Evolutionary conservation across 2,888 invertebrate genomes (phyloP).

Genomic region (Gisinianus flammeolus): DNA sequence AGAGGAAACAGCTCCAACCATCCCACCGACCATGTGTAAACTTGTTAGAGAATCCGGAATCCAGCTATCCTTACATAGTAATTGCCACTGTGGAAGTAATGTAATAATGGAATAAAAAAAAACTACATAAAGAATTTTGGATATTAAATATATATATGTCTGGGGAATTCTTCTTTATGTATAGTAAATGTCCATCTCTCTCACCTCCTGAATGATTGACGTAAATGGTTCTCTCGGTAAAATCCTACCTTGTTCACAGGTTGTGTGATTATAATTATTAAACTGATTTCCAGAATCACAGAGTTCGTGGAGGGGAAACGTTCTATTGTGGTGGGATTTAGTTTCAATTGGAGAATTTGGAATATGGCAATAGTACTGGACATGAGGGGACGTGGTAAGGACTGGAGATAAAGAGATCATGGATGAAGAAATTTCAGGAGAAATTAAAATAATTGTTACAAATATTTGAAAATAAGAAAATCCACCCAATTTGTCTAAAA

Average conservation of each 20-base stretch:
- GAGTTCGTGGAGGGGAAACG: background rate
- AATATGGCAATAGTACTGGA: background rate
- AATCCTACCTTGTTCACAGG: background rate
- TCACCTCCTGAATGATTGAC: slow-evolving; percentile 1
- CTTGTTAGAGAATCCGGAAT: slow-evolving; percentile 49
- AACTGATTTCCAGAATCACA: background rate
- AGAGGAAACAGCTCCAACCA: slow-evolving; percentile 40
- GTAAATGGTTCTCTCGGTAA: background rate
- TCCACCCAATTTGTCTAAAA: slow-evolving; percentile 2
- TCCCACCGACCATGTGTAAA: slow-evolving; percentile 50
- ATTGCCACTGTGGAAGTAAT: slow-evolving; percentile 45
- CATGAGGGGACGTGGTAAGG: slow-evolving; percentile 1
- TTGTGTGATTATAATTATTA: background rate
- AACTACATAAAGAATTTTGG: too few relatives aligned
- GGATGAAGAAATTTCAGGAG: background rate
- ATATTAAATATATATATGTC: too few relatives aligned
- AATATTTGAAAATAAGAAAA: slow-evolving; percentile 15
- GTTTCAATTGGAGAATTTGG: too few relatives aligned
- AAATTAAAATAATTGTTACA: background rate
- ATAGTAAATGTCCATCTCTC: too few relatives aligned
- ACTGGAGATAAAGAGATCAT: slow-evolving; percentile 1
- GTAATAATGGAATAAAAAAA: background rate
- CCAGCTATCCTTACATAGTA: slow-evolving; percentile 46
- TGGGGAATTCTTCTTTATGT: too few relatives aligned
- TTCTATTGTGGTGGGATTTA: background rate